These are phyloP conservation scores for Ecdyonurus torrentis DNA, from an alignment of 2,888 invertebrate genomes.

Conservation along the genomic window DNA sequence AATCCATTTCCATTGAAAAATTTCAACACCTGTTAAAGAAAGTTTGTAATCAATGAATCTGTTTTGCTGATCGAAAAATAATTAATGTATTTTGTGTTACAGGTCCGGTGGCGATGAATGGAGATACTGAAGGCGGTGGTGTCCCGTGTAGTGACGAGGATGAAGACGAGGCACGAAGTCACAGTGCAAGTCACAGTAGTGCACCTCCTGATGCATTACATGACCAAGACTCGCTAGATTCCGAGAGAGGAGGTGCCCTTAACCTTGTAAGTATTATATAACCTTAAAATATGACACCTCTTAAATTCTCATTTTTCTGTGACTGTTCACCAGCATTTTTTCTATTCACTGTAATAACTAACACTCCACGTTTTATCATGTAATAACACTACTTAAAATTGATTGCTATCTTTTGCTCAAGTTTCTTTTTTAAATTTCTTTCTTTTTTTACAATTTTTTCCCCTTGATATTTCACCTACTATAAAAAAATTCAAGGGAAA, in stretches of 20 bases:
- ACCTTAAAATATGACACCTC: neutral
- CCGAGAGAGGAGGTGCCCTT: conserved; percentile 39
- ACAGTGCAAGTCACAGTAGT: neutral
- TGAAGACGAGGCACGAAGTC: neutral
- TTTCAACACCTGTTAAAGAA: too few relatives aligned
- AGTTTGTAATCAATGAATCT: too few relatives aligned
- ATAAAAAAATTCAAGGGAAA: neutral
- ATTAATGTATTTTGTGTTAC: neutral
- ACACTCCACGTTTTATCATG: neutral
- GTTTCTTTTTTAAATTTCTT: neutral
- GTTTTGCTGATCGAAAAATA: too few relatives aligned
- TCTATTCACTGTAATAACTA: neutral
- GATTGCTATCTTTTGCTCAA: too few relatives aligned
- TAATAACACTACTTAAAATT: too few relatives aligned
- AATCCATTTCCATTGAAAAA: too few relatives aligned
- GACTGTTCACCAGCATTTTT: neutral
- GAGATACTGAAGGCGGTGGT: neutral
- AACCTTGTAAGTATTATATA: conserved; percentile 35
- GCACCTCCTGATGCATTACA: conserved; percentile 25
- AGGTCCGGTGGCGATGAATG: neutral
- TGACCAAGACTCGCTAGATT: conserved; percentile 41
- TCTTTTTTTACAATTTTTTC: neutral
- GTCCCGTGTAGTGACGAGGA: neutral
- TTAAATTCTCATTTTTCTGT: neutral
- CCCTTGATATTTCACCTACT: neutral